Percentiles rank a stretch among this genome's conserved stretches.
These are phyloP conservation scores for Choristoneura rosaceana DNA, from an alignment of 2,888 invertebrate species.

Conservation along the genomic window DNA sequence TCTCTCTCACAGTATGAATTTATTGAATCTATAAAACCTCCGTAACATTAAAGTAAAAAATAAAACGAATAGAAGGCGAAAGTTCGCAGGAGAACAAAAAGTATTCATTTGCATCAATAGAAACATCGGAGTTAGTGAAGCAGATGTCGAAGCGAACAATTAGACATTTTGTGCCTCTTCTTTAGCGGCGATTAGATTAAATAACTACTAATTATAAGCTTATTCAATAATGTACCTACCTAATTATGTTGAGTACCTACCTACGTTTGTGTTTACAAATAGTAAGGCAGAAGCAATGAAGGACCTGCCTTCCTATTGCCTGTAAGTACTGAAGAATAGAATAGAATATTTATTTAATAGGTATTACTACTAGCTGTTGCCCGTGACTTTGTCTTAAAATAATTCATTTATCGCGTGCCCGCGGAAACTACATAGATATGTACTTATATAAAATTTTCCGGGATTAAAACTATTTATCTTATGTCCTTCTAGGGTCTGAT, in stretches of 20 bases:
- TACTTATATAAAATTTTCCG: too few relatives aligned
- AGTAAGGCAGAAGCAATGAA: background rate
- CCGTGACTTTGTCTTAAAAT: too few relatives aligned
- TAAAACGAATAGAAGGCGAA: slow-evolving; percentile 12
- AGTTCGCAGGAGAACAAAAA: slow-evolving; percentile 45
- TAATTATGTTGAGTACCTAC: background rate
- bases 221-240: background rate
- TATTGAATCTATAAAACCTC: background rate
- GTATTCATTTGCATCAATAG: slow-evolving; percentile 62
- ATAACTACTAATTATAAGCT: slow-evolving; percentile 25
- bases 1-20: background rate
- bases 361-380: too few relatives aligned
- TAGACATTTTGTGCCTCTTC: slow-evolving; percentile 68
- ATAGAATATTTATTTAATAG: too few relatives aligned
- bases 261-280: background rate
- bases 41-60: background rate
- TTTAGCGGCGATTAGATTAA: slow-evolving; percentile 54
- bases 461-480: too few relatives aligned
- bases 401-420: too few relatives aligned
- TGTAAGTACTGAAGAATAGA: too few relatives aligned
- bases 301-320: background rate
- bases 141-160: slow-evolving; percentile 63
- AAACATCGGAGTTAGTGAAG: slow-evolving; percentile 59
- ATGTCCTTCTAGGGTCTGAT: too few relatives aligned
- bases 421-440: too few relatives aligned